phyloP scores from a whole-genome alignment of 2,888 invertebrate species.

The Caenorhabditis sulstoni region DNA sequence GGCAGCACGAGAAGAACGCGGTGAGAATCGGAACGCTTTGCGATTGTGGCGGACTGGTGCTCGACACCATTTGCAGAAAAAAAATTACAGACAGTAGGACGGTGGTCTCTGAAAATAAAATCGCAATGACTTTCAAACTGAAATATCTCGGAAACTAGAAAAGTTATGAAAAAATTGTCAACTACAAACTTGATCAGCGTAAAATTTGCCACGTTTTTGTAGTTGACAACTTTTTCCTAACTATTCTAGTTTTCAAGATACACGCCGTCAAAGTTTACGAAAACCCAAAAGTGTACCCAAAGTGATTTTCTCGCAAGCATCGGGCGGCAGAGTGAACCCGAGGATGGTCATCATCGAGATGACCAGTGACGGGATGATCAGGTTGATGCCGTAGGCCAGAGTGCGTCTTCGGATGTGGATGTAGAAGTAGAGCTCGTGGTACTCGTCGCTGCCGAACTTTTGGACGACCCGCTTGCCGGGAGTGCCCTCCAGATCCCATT shows the following conservation, averaged over 20 bases:
- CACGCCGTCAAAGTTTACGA: too few relatives aligned
- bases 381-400: slow-evolving; percentile 70
- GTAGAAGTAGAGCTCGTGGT: slow-evolving; percentile 71
- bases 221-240: too few relatives aligned
- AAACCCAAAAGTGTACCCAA: too few relatives aligned
- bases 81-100: slow-evolving; percentile 72
- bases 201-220: too few relatives aligned
- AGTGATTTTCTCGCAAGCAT: slow-evolving; percentile 71
- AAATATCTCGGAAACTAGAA: too few relatives aligned
- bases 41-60: slow-evolving; percentile 69
- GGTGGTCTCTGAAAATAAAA: slow-evolving; percentile 63
- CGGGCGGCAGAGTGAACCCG: slow-evolving; percentile 71
- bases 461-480: slow-evolving; percentile 70
- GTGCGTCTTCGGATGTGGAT: slow-evolving; percentile 69
- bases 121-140: too few relatives aligned
- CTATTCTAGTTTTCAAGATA: too few relatives aligned
- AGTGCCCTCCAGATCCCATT: slow-evolving; percentile 71
- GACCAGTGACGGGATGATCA: slow-evolving; percentile 71
- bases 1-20: slow-evolving; percentile 71
- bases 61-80: slow-evolving; percentile 73
- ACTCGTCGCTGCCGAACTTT: slow-evolving; percentile 64
- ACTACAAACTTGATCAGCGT: too few relatives aligned
- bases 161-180: too few relatives aligned
- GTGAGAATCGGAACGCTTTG: slow-evolving; percentile 69
- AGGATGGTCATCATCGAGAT: slow-evolving; percentile 72